Conservation (phyloP, 2,113 vertebrate genomes). For the Meles meles region DNA sequence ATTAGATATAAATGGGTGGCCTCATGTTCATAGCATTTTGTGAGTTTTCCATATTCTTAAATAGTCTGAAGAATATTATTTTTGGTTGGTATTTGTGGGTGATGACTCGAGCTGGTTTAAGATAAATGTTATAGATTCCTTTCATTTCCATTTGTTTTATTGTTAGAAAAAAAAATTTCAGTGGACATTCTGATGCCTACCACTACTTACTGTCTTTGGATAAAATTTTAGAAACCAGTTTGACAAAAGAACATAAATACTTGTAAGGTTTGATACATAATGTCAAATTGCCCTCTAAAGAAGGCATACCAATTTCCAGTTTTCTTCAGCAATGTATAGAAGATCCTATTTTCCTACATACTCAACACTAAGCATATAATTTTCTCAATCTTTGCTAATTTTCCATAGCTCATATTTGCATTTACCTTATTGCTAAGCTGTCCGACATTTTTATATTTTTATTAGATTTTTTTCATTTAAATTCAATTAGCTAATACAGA, state of each 20-base stretch:
- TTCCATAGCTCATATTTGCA: not conserved
- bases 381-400: not conserved
- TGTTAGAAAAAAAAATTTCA: not conserved
- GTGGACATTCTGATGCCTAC: not conserved
- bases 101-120: not conserved
- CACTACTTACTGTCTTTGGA: not conserved
- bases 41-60: not conserved
- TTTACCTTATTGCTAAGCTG: not conserved
- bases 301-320: not conserved
- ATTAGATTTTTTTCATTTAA: not conserved
- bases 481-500: not conserved
- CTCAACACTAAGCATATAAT: not conserved
- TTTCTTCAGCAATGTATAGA: not conserved
- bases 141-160: not conserved
- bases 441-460: not conserved
- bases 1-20: not conserved
- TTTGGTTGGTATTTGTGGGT: not conserved
- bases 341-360: not conserved
- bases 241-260: not conserved
- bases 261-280: not conserved
- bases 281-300: not conserved
- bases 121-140: not conserved
- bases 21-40: not conserved
- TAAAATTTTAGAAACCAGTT: not conserved
- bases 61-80: not conserved